Percentiles rank a stretch among this genome's conserved stretches.
Conservation (phyloP, 2,888 invertebrate species). For the Ophraella communa region DNA sequence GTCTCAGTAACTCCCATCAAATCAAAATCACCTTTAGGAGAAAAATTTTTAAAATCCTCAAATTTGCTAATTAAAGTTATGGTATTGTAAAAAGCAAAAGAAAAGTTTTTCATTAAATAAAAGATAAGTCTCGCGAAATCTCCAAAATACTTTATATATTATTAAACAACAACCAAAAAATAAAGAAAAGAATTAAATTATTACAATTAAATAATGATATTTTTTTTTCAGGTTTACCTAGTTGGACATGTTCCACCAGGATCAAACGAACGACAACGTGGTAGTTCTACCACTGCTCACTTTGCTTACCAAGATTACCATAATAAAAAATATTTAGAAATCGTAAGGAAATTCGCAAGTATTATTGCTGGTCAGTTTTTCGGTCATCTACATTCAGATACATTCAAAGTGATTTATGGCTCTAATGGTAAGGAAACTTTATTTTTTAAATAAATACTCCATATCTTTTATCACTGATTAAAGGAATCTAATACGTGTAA, state of each 20-base stretch:
- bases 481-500: too few species aligned
- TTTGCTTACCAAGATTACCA: constrained; percentile 74
- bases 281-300: constrained; percentile 63
- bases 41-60: too few species aligned
- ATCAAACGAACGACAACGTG: constrained; percentile 79
- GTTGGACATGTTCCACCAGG: constrained; percentile 92
- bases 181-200: too few species aligned
- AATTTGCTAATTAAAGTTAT: too few species aligned
- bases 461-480: not conserved
- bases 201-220: too few species aligned
- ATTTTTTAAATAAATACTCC: too few species aligned
- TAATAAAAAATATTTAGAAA: constrained; percentile 76
- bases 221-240: constrained; percentile 86
- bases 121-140: too few species aligned
- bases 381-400: constrained; percentile 91
- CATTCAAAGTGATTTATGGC: constrained; percentile 85
- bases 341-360: constrained; percentile 77
- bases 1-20: too few species aligned
- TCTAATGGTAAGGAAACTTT: constrained; percentile 66
- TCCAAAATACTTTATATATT: too few species aligned
- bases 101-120: too few species aligned
- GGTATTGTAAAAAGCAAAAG: not conserved
- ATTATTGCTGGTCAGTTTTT: constrained; percentile 92
- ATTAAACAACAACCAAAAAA: too few species aligned
- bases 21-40: too few species aligned